phyloP scores from a whole-genome alignment of 2,797 vertebrate genomes.

The Protosalanx chinensis region DNA sequence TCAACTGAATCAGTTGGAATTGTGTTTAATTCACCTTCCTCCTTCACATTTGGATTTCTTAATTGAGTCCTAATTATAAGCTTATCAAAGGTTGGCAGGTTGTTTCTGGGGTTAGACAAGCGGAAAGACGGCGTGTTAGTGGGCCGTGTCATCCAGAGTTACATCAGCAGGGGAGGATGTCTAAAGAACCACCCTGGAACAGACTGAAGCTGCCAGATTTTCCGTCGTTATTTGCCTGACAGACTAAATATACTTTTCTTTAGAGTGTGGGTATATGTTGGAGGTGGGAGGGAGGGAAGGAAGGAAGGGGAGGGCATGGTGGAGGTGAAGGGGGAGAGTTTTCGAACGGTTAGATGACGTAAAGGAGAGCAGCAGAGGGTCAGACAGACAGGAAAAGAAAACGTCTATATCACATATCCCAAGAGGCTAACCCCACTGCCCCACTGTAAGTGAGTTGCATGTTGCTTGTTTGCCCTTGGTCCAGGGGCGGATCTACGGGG shows the following conservation, averaged over 20 bases:
- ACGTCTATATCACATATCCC: too few species aligned
- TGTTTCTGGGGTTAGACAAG: neutral
- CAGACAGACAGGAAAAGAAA: too few species aligned
- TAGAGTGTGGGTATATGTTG: slow-evolving; percentile 31
- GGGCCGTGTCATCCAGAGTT: slow-evolving; percentile 16
- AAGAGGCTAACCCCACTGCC: too few species aligned
- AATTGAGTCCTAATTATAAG: neutral
- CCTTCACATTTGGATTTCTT: neutral
- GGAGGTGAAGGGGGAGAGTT: too few species aligned
- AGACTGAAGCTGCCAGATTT: slow-evolving; percentile 27
- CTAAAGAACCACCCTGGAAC: slow-evolving; percentile 17
- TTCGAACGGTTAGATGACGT: too few species aligned
- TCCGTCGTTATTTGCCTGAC: slow-evolving; percentile 43
- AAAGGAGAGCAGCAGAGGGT: too few species aligned
- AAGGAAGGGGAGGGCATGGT: too few species aligned
- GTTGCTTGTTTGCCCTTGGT: too few species aligned
- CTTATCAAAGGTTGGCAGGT: neutral
- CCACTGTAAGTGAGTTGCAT: too few species aligned
- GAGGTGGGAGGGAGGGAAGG: slow-evolving; percentile 25
- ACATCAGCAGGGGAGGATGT: slow-evolving; percentile 20
- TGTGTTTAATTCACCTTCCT: neutral
- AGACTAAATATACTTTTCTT: slow-evolving; percentile 49
- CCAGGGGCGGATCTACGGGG: too few species aligned
- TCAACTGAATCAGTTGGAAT: too few species aligned
- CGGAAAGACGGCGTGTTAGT: slow-evolving; percentile 3